Conservation (phyloP, 2,113 vertebrate species). For the Toxotes chatareus region DNA sequence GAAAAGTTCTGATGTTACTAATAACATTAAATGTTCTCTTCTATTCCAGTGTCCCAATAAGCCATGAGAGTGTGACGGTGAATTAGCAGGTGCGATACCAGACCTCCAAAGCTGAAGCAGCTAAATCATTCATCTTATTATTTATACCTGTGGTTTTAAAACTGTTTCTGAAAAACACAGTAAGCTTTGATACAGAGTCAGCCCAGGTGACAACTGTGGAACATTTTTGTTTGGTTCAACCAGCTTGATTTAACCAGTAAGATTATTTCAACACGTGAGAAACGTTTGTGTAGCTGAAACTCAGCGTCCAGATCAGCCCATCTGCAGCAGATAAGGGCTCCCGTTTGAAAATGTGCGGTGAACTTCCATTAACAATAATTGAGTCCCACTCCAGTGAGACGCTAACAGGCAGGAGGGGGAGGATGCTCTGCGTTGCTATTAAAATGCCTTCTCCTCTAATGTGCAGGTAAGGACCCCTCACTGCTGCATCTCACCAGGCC, state of each 20-base stretch:
- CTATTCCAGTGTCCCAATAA: no score
- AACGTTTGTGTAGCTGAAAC: constrained; percentile 23
- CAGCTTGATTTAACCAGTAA: neutral
- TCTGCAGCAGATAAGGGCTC: constrained; percentile 21
- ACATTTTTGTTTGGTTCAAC: neutral
- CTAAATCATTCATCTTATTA: no score
- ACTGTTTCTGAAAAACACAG: neutral
- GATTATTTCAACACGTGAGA: neutral
- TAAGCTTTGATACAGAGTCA: neutral
- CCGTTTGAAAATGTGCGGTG: constrained; percentile 49
- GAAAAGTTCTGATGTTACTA: no score
- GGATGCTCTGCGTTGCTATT: constrained; percentile 69
- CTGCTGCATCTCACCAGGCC: constrained; percentile 54
- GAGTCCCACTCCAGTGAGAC: constrained; percentile 74
- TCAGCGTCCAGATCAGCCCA: neutral
- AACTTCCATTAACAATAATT: constrained; percentile 79
- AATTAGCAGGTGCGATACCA: no score
- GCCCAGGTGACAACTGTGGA: neutral
- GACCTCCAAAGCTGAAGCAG: no score
- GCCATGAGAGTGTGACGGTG: no score
- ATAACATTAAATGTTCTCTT: no score
- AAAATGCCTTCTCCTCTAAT: constrained; percentile 73
- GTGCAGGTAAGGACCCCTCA: constrained; percentile 80
- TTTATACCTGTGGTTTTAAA: no score
- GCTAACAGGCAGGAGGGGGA: constrained; percentile 36